These are phyloP conservation scores for Tipula vernalis DNA, from an alignment of 2,888 invertebrate genomes.

Conservation along the genomic window DNA sequence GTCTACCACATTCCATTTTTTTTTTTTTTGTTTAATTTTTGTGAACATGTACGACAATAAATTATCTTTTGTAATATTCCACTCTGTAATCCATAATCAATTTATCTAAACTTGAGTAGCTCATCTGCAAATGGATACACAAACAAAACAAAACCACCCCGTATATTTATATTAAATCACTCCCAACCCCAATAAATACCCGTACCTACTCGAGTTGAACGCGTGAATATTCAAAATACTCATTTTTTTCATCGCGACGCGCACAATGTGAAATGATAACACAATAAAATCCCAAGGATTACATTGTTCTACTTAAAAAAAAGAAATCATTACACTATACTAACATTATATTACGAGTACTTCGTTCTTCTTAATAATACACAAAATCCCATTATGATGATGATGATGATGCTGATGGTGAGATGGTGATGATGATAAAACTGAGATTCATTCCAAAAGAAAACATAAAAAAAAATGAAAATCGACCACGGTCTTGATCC, in stretches of 20 bases:
- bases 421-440: not conserved
- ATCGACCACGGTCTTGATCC: conserved; percentile 5
- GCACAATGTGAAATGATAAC: not conserved
- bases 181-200: not conserved
- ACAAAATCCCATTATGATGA: not conserved
- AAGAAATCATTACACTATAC: not conserved
- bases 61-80: not conserved
- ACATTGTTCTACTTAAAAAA: not conserved
- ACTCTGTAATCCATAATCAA: not conserved
- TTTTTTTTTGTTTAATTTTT: not conserved
- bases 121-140: not conserved
- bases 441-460: not conserved
- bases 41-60: not conserved
- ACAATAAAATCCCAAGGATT: not conserved
- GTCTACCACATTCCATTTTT: not conserved
- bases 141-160: not conserved
- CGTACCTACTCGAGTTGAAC: not conserved
- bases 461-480: not conserved
- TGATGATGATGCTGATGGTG: not conserved
- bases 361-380: not conserved
- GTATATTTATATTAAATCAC: not conserved
- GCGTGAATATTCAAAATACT: not conserved
- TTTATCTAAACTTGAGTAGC: not conserved
- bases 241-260: not conserved
- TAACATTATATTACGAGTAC: not conserved